Percentiles rank a stretch among this genome's conserved stretches.
These are phyloP conservation scores for Copidosoma floridanum DNA, from an alignment of 1,140 invertebrate species.

Conservation along the genomic window DNA sequence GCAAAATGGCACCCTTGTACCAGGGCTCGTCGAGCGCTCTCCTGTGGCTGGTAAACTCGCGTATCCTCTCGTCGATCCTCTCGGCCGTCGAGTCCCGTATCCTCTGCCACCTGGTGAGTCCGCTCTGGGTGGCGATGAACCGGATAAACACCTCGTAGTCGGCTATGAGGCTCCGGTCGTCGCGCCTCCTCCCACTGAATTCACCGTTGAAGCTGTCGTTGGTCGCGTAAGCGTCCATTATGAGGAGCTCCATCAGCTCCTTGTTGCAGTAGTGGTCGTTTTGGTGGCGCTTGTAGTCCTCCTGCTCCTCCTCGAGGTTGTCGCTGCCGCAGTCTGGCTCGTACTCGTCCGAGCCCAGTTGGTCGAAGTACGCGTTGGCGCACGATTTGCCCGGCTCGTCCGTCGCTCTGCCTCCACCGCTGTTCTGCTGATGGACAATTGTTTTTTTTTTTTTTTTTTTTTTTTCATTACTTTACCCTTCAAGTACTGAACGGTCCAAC, in stretches of 20 bases:
- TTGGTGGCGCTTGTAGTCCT: slow-evolving; percentile 13
- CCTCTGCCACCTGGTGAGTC: slow-evolving; percentile 78
- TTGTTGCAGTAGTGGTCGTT: slow-evolving; percentile 81
- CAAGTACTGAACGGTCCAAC: too few species aligned
- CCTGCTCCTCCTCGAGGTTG: slow-evolving; percentile 9
- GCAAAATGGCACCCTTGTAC: slow-evolving; percentile 88
- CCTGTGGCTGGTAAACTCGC: slow-evolving; percentile 38
- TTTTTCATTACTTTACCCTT: neutral
- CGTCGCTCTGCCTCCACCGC: neutral
- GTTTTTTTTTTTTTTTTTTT: neutral
- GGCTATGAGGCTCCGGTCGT: slow-evolving; percentile 53
- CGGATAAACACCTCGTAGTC: slow-evolving; percentile 68
- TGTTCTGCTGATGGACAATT: too few species aligned
- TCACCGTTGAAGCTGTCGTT: slow-evolving; percentile 68
- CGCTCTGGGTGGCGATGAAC: slow-evolving; percentile 86
- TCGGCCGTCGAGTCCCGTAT: neutral
- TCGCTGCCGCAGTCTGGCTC: slow-evolving; percentile 18
- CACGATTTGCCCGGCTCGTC: neutral
- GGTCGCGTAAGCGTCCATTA: slow-evolving; percentile 85
- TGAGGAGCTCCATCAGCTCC: slow-evolving; percentile 78
- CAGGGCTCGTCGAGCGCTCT: slow-evolving; percentile 86
- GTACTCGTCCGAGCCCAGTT: neutral
- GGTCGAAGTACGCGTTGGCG: neutral
- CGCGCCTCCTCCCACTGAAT: slow-evolving; percentile 37
- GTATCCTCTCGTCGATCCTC: neutral